Evolutionary conservation across 2,888 invertebrate species (phyloP).

Genomic region (Sarcophaga variegata): DNA sequence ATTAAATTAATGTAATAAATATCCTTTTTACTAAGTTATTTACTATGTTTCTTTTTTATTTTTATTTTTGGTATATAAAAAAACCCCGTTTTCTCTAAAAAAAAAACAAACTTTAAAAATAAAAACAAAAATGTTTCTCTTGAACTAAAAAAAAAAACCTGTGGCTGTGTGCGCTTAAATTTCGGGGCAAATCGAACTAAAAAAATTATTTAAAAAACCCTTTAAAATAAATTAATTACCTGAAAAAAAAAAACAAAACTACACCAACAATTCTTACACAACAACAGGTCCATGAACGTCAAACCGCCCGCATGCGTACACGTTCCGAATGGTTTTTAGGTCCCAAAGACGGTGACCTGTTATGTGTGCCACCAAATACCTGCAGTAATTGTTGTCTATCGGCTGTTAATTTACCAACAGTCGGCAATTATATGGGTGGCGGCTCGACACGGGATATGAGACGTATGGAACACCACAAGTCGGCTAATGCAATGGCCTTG

Average conservation of each 20-base stretch:
- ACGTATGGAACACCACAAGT: constrained; percentile 63
- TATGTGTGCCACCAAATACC: constrained; percentile 77
- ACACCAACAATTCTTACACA: constrained; percentile 68
- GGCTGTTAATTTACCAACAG: constrained; percentile 54
- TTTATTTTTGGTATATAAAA: constrained; percentile 58
- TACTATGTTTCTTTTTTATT: constrained; percentile 61
- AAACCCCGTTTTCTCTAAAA: constrained; percentile 39
- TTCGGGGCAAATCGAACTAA: constrained; percentile 31
- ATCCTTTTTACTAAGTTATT: constrained; percentile 62
- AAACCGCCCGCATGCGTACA: constrained; percentile 97
- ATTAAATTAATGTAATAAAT: constrained; percentile 36
- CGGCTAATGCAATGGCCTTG: constrained; percentile 13
- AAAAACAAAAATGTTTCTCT: constrained; percentile 34
- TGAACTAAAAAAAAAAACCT: constrained; percentile 37
- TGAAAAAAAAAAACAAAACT: constrained; percentile 34
- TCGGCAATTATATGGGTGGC: constrained; percentile 75
- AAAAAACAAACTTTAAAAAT: constrained; percentile 23
- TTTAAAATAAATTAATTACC: constrained; percentile 43
- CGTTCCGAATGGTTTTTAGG: constrained; percentile 98
- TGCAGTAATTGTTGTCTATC: constrained; percentile 79
- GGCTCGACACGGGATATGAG: constrained; percentile 76
- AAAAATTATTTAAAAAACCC: constrained; percentile 5
- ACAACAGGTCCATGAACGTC: constrained; percentile 94
- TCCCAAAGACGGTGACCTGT: constrained; percentile 76
- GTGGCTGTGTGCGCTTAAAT: constrained; percentile 65